These are phyloP conservation scores for Lepus americanus DNA, from an alignment of 2,113 vertebrate genomes.

Conservation along the genomic window DNA sequence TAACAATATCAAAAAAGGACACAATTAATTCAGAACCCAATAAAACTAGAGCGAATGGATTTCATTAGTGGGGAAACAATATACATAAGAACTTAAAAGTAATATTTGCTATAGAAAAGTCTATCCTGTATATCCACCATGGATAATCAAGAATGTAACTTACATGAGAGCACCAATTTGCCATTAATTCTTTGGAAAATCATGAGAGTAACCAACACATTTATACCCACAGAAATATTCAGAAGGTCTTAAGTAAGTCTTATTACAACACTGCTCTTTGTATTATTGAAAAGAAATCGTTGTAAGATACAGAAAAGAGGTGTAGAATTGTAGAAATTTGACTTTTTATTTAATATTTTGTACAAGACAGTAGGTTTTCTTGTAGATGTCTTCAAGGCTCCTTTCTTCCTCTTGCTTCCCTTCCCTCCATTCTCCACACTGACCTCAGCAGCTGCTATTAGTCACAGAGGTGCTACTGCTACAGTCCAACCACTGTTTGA, in stretches of 20 bases:
- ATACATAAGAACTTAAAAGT: slow-evolving; percentile 6
- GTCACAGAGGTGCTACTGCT: neutral
- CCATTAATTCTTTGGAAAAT: slow-evolving; percentile 39
- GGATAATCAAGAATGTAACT: slow-evolving; percentile 9
- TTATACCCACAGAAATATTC: slow-evolving; percentile 22
- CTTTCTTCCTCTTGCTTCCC: neutral
- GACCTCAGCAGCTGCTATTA: neutral
- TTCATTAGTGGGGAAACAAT: neutral
- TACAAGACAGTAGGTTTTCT: neutral
- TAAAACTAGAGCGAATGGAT: slow-evolving; percentile 45
- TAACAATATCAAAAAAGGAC: slow-evolving; percentile 30
- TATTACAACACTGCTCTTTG: neutral
- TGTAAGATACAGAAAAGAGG: neutral
- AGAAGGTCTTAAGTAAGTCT: neutral
- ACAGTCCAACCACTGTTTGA: neutral
- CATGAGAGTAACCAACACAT: slow-evolving; percentile 50
- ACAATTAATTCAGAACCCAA: slow-evolving; percentile 62
- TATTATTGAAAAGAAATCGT: slow-evolving; percentile 32
- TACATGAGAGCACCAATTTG: slow-evolving; percentile 9
- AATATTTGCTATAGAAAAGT: slow-evolving; percentile 32
- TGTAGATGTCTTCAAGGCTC: neutral
- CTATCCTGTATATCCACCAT: neutral
- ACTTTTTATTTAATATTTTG: slow-evolving; percentile 23
- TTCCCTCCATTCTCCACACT: neutral
- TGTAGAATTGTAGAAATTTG: neutral